phyloP scores from a whole-genome alignment of 2,113 vertebrate genomes.

The Lutjanus erythropterus region DNA sequence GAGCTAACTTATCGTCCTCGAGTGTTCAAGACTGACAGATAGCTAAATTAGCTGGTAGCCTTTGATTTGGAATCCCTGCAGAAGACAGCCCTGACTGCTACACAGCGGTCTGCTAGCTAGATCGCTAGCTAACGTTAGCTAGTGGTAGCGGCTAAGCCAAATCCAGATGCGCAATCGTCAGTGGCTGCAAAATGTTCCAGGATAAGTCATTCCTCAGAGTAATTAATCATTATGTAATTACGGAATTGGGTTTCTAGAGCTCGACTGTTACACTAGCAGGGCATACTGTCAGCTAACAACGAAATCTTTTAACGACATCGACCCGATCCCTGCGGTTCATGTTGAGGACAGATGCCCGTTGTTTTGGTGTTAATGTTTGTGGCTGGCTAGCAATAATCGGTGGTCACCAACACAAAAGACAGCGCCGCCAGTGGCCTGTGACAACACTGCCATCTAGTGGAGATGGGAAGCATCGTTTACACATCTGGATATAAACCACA shows the following conservation, averaged over 20 bases:
- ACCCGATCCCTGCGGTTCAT: not conserved
- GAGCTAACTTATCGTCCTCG: not conserved
- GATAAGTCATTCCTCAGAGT: not conserved
- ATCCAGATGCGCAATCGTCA: slow-evolving; percentile 78
- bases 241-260: rapidly evolving
- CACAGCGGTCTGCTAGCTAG: slow-evolving; percentile 37
- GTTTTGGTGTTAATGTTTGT: slow-evolving; percentile 68
- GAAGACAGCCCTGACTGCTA: slow-evolving; percentile 6
- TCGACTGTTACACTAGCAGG: rapidly evolving
- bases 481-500: slow-evolving; percentile 45
- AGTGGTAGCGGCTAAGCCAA: slow-evolving; percentile 32
- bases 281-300: not conserved
- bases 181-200: slow-evolving; percentile 13
- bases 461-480: not conserved
- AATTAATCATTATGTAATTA: not conserved
- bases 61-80: slow-evolving; percentile 9
- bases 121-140: slow-evolving; percentile 36
- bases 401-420: slow-evolving; percentile 73
- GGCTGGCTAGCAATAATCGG: slow-evolving; percentile 38
- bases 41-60: slow-evolving; percentile 42
- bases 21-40: not conserved
- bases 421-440: not conserved
- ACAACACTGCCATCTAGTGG: slow-evolving; percentile 66
- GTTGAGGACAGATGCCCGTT: slow-evolving; percentile 29
- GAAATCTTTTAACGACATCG: not conserved